Evolutionary conservation across 1,140 invertebrate genomes (phyloP), one percentile per base, ranked within the genome.

Genomic region (Calephelis virginiensis): DNA sequence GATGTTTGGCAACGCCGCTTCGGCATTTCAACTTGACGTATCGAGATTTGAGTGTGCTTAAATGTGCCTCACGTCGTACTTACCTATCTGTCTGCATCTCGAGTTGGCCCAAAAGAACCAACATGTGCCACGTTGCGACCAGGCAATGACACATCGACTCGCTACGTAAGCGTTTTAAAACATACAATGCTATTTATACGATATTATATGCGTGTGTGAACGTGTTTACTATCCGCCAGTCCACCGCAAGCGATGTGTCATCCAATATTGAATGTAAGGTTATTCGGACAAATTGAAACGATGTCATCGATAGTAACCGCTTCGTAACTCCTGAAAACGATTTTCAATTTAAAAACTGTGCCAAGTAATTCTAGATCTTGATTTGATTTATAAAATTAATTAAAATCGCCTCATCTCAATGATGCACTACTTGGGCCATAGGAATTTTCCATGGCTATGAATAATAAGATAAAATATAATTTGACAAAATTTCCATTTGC

Each of bases 111-210:
- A 56, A 71, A 67, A 61, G 56, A 65, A 38, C 71, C 50, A 76
- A 56, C 37, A 56, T 43, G 67, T 71, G 74, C 75, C 71, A 74
- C 77, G 74, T 69, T 76, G 73, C 69, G 72, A 74, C 61, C 75
- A 78, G 49, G 64, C 77, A 76, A 69, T 87, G 86, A 89, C 85
- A 86, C 85, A 86, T 75, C 77, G 72, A 59, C 74, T 66, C 74
- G 73, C 82, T 82, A 89, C 87, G 85, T 86, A 87, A 81, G 81
- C 77, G 76, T 80, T 81, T 84, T 28, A 28, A 28, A 86, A 85
- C 81, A 83, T 78, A 85, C 81, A 81, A 83, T 81, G 81, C 82
- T 87, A 87, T 87, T 85, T 86, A 84, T 87, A 85, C 73, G 68
- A 81, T 75, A 73, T 73, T 76, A 72, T 80, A 78, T 83, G 77